Base-by-base conservation (phyloP, 2,113 vertebrate genomes). In the Psephotus haematonotus region DNA sequence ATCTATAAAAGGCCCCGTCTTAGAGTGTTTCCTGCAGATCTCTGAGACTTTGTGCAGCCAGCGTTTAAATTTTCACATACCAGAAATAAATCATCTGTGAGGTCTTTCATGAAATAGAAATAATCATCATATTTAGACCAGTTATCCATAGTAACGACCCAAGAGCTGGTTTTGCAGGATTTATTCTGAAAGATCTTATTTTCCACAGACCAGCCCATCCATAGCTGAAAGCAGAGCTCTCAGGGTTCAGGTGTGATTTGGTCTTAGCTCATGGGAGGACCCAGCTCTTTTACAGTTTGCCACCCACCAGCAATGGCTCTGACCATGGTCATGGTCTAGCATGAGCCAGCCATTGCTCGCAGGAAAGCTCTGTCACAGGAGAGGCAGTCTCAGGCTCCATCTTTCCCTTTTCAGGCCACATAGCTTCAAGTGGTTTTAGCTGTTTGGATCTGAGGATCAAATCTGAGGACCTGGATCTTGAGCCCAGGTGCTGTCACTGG, bases 1-100 rank as follows among this genome's bases (percentile, higher is more conserved):
- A 0, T 93, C 93, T 92, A 12, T 92, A 92, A 92, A 91, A 88
- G 92, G 41, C 47, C 49, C 52, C n/a, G 35, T 88, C 49, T 92
- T 92, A 91, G 8, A 86, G 43, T 68, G 41, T 79, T 93, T 87
- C 53, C 62, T 87, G n/a, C 24, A 37, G 47, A 68, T 93, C 39
- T 71, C 57, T n/a, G 53, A 67, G 82, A 41, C 59, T 75, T 88
- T 27, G 7, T 53, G 37, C 55, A 86, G 55, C 43, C 44, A 69
- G 17, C 24, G 0, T 82, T 84, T 86, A 59, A 50, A 78, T 88
- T 77, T 91, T 86, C 37, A n/a, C 37, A 8, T 55, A 31, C 9
- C 12, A 64, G 39, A 70, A 95, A 50, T 82, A 94, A 93, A 67
- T 83, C 10, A 70, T 86, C 4, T 59, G 13, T 75, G 55, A 71